A percentile compares a stretch with the other conserved stretches of the same genome.
phyloP scores from a whole-genome alignment of 2,888 invertebrate species.

The Myopa testacea region DNA sequence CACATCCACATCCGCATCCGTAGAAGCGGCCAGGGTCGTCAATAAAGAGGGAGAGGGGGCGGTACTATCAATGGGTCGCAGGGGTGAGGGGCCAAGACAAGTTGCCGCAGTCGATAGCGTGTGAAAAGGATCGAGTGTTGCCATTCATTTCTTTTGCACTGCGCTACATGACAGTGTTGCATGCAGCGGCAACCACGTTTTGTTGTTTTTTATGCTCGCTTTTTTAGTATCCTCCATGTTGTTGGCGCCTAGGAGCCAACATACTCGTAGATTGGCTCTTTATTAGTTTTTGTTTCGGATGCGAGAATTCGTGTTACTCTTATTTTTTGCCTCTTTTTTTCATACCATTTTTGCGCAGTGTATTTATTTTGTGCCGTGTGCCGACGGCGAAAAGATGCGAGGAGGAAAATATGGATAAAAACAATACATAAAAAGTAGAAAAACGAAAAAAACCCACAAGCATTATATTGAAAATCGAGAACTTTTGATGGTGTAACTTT shows the following conservation, averaged over 20 bases:
- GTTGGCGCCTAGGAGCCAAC: not conserved
- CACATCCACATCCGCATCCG: not conserved
- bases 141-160: slow-evolving; percentile 29
- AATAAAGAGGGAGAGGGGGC: not conserved
- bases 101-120: slow-evolving; percentile 5
- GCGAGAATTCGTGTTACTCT: not conserved
- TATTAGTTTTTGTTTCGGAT: slow-evolving; percentile 20
- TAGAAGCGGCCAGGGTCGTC: not conserved
- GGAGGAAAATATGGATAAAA: not conserved
- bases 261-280: not conserved
- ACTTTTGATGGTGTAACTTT: too few relatives aligned
- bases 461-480: too few relatives aligned
- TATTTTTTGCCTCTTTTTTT: not conserved
- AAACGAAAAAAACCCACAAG: too few relatives aligned
- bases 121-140: slow-evolving; percentile 28
- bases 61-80: too few relatives aligned
- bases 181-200: not conserved
- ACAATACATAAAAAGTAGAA: too few relatives aligned
- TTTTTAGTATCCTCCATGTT: not conserved
- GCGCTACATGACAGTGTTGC: slow-evolving; percentile 10
- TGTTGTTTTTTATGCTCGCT: not conserved
- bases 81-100: not conserved
- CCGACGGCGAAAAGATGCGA: not conserved
- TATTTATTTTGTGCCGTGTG: not conserved
- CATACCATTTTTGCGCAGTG: not conserved